Evolutionary conservation across 1,140 invertebrate species (phyloP), one percentile per base, ranked within the genome.

Genomic region (Zeugodacus cucurbitae): DNA sequence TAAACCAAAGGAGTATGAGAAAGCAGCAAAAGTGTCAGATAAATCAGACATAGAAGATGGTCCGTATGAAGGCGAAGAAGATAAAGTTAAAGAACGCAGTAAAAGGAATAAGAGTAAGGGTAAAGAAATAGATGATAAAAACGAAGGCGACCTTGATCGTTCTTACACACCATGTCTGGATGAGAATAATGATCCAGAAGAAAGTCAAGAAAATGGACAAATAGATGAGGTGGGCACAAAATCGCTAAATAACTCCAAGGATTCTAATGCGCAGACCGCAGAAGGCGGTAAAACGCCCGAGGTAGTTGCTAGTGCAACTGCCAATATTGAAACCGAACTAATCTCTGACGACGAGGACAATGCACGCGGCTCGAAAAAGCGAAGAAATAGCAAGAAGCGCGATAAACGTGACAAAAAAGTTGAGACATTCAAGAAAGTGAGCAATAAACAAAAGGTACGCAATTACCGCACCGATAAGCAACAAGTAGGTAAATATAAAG

Each of bases 371-470:
- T 90, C 89, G 34, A 90, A 90, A n/a, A 92, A 91, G 89, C 92
- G 90, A 20, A 90, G 88, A 22, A 91, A 89, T 89, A 88, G 89
- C 14, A 89, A 89, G 88, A 87, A 70, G n/a, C 89, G 90, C n/a
- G 87, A 88, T 5, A 89, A 90, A 57, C 91, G 90, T 37, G 86
- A 88, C 14, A 90, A 90, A 88, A 94, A 89, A 88, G 91, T 94
- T 82, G 93, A 96, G 41, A 93, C 95, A 0, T 98, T 98, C 94
- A 98, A 97, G 90, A 97, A 97, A 92, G 94, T 97, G 1, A 96
- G 96, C 14, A 97, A 97, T 91, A 96, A 94, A 89, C 96, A 95
- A 8, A 97, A 97, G 91, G 97, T 97, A 89, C 94, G 97, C 87
- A 97, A 97, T 90, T 98, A 98, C 91, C 94, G 97, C 1, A 96